Evolutionary conservation across 92 coral and sea anemone genomes (phyloP).

Genomic region (Porites lobata): DNA sequence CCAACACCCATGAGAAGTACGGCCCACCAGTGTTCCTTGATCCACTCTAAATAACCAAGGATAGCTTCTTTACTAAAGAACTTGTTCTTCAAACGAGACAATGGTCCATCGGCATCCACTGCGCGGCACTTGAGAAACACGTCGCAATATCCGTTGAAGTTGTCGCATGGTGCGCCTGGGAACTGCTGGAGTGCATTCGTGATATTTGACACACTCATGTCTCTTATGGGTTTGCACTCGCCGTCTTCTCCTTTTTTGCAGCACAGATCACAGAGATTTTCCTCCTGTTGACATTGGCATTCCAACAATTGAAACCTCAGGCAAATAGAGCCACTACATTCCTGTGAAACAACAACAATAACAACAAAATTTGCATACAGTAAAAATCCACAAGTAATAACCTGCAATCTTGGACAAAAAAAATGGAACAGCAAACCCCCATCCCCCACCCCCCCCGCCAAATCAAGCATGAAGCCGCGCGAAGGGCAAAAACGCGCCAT

Average conservation of each 20-base stretch:
- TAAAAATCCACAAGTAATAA: neutral
- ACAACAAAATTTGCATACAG: neutral
- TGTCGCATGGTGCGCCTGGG: conserved; percentile 95
- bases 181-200: conserved; percentile 55
- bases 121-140: conserved; percentile 92
- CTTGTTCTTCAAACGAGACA: conserved; percentile 89
- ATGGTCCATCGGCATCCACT: conserved; percentile 98
- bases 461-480: too few species aligned
- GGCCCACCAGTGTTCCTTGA: conserved; percentile 97
- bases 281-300: conserved; percentile 84
- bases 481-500: too few species aligned
- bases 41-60: conserved; percentile 87
- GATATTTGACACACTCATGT: neutral
- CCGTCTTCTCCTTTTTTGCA: conserved; percentile 53
- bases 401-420: too few species aligned
- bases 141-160: conserved; percentile 97
- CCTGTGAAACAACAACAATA: conserved; percentile 42
- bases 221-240: conserved; percentile 69
- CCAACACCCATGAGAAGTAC: conserved; percentile 96
- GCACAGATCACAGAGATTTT: conserved; percentile 80
- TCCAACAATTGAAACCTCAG: conserved; percentile 57
- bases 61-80: conserved; percentile 95
- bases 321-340: conserved; percentile 92
- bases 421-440: too few species aligned
- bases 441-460: too few species aligned